Conservation (phyloP, 2,797 vertebrate species). For the Danionella dracula region DNA sequence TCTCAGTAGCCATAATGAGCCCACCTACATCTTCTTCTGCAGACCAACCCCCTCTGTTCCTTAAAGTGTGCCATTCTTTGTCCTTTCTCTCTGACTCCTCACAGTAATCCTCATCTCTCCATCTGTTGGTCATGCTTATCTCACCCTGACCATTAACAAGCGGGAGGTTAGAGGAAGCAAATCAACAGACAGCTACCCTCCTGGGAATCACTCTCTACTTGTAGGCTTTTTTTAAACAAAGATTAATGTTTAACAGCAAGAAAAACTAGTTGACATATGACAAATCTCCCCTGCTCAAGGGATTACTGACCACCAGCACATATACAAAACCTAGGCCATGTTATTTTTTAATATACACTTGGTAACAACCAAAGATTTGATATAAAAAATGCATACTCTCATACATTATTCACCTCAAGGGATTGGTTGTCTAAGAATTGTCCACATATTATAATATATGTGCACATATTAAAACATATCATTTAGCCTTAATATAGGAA, state of each 20-base stretch:
- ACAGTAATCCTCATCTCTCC: conserved; percentile 37
- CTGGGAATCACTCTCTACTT: neutral
- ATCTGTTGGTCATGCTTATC: conserved; percentile 50
- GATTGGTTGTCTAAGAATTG: too few species aligned
- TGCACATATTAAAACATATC: too few species aligned
- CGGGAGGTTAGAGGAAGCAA: conserved; percentile 17
- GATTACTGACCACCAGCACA: too few species aligned
- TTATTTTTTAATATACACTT: too few species aligned
- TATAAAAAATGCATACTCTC: too few species aligned
- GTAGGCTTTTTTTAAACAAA: neutral
- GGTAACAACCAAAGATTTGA: too few species aligned
- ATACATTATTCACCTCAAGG: too few species aligned
- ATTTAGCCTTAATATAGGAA: too few species aligned
- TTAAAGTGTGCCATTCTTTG: conserved; percentile 1
- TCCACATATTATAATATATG: too few species aligned
- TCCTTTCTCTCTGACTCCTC: neutral
- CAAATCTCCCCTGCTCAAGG: too few species aligned
- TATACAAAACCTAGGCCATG: too few species aligned
- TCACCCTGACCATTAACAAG: conserved; percentile 33
- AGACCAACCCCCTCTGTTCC: conserved; percentile 11
- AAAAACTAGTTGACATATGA: neutral
- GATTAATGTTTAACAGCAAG: neutral
- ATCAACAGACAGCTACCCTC: conserved; percentile 14
- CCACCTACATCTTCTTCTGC: neutral
- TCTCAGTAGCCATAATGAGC: conserved; percentile 5